These are phyloP conservation scores for Leptogaster cylindrica DNA, from an alignment of 2,888 invertebrate species.

Conservation along the genomic window DNA sequence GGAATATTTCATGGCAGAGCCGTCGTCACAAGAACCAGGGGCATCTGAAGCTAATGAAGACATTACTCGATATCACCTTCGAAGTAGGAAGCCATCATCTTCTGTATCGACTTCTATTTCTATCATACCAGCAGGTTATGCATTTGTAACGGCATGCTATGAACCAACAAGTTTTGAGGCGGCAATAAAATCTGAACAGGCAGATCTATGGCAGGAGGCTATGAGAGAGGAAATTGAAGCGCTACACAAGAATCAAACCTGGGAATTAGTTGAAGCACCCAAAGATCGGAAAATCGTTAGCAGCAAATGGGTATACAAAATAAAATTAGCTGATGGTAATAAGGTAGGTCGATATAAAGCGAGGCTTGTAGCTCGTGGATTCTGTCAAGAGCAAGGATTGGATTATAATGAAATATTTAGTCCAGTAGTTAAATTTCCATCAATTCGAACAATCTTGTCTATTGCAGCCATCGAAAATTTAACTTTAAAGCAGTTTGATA, in stretches of 20 bases:
- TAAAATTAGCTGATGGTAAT: no score
- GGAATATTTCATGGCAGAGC: no score
- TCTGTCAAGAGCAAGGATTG: constrained; percentile 48
- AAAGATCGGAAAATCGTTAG: constrained; percentile 21
- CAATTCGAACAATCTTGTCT: constrained; percentile 42
- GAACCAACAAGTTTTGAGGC: constrained; percentile 33
- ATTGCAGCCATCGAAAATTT: constrained; percentile 39
- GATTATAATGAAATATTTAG: constrained; percentile 50
- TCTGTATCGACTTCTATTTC: constrained; percentile 17
- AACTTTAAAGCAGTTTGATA: constrained; percentile 47
- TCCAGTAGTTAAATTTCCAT: constrained; percentile 43
- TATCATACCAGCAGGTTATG: constrained; percentile 9
- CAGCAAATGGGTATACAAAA: constrained; percentile 45
- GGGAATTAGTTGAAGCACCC: constrained; percentile 42
- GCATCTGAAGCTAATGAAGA: no score
- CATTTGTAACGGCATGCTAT: not conserved
- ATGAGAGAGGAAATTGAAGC: constrained; percentile 44
- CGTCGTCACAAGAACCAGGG: no score
- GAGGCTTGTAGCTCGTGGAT: constrained; percentile 48
- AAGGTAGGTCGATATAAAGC: no score
- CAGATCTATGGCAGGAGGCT: constrained; percentile 42
- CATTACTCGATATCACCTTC: not conserved
- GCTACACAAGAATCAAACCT: constrained; percentile 40
- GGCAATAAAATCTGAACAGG: constrained; percentile 37
- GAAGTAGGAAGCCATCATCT: not conserved